Evolutionary conservation across 2,113 vertebrate species (phyloP).

Genomic region (Bos javanicus): DNA sequence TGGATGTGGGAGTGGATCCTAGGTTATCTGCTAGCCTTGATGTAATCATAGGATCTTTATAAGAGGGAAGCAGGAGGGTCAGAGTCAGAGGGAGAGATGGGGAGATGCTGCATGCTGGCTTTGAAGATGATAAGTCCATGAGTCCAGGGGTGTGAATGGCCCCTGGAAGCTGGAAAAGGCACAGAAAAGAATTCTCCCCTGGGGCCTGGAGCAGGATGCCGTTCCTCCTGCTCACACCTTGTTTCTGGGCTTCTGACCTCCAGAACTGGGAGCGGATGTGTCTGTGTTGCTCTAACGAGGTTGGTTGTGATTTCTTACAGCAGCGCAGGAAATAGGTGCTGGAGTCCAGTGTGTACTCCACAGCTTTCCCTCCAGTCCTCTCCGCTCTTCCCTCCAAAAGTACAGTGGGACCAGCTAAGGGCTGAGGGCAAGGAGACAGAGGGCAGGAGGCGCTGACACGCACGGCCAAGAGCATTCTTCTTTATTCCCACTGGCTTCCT

Average conservation of each 20-base stretch:
- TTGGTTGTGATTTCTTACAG: too few relatives aligned
- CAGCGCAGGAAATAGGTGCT: not conserved
- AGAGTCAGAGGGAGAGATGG: not conserved
- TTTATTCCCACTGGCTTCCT: fast-evolving
- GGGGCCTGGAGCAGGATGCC: fast-evolving
- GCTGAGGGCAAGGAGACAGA: too few relatives aligned
- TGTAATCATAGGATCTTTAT: fast-evolving
- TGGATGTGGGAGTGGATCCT: fast-evolving
- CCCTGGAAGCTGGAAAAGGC: too few relatives aligned
- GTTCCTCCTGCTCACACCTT: not conserved
- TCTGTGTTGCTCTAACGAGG: fast-evolving
- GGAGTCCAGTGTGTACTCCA: not conserved
- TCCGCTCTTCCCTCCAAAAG: not conserved
- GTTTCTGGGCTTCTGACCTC: fast-evolving
- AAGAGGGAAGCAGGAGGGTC: not conserved
- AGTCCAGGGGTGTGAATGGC: fast-evolving
- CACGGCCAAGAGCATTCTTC: fast-evolving
- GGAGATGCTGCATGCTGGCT: fast-evolving
- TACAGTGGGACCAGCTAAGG: fast-evolving
- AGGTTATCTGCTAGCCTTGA: not conserved
- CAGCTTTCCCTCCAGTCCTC: not conserved
- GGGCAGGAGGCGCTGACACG: fast-evolving
- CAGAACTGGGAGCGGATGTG: fast-evolving
- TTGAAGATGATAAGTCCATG: fast-evolving
- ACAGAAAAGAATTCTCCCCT: fast-evolving